These are phyloP conservation scores for Zaprionus ghesquierei DNA, from an alignment of 1,140 invertebrate genomes.

Conservation along the genomic window DNA sequence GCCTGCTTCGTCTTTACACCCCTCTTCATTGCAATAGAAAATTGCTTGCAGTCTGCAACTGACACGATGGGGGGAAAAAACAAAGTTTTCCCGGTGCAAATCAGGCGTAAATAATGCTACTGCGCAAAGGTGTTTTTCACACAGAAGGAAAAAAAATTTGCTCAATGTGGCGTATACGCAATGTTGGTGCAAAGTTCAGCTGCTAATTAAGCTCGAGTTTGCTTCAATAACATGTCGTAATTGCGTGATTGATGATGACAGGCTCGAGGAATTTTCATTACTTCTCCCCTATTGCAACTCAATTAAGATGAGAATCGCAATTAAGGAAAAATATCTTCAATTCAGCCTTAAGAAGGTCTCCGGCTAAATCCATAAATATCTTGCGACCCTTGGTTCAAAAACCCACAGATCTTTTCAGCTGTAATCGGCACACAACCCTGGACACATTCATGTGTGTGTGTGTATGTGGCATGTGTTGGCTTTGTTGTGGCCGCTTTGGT, in stretches of 20 bases:
- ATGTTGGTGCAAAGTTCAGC: slow-evolving; percentile 15
- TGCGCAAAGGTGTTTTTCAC: not conserved
- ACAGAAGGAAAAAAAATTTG: slow-evolving; percentile 41
- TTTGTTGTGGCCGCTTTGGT: slow-evolving; percentile 20
- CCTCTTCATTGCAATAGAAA: not conserved
- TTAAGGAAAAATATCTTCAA: slow-evolving; percentile 52
- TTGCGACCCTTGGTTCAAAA: slow-evolving; percentile 25
- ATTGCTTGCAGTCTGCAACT: slow-evolving; percentile 17
- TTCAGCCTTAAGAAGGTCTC: not conserved
- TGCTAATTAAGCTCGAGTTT: slow-evolving; percentile 57
- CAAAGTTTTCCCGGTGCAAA: slow-evolving; percentile 62
- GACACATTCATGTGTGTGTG: slow-evolving; percentile 2
- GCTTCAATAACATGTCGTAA: slow-evolving; percentile 27
- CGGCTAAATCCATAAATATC: slow-evolving; percentile 13
- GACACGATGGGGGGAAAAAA: slow-evolving; percentile 19
- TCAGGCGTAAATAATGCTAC: slow-evolving; percentile 49
- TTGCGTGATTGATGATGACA: slow-evolving; percentile 65
- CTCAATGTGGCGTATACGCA: slow-evolving; percentile 47
- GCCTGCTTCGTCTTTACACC: no score
- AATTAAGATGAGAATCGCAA: slow-evolving; percentile 75
- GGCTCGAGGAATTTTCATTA: slow-evolving; percentile 6
- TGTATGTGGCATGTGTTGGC: slow-evolving; percentile 17
- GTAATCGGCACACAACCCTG: slow-evolving; percentile 50
- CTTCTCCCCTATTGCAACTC: slow-evolving; percentile 66
- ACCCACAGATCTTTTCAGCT: slow-evolving; percentile 36